Percentiles rank a stretch among this genome's conserved stretches.
phyloP scores from a whole-genome alignment of 2,113 vertebrate species.

The Chaetorhynchus papuensis region DNA sequence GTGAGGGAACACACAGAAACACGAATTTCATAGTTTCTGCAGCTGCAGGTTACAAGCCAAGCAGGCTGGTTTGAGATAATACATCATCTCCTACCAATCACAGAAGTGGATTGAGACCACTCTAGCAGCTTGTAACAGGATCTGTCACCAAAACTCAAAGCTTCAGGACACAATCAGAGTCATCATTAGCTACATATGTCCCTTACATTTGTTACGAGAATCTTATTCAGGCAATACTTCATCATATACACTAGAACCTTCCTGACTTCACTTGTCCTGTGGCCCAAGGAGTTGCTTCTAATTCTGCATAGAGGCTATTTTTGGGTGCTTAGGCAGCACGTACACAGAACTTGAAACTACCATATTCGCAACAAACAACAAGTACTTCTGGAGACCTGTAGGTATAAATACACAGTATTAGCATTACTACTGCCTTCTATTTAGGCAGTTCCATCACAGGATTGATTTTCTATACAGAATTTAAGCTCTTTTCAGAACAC shows the following conservation, averaged over 20 bases:
- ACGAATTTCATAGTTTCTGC: not conserved
- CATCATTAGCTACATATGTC: fast-evolving
- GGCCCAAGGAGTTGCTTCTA: not conserved
- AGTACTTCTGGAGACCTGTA: not conserved
- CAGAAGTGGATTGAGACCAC: not conserved
- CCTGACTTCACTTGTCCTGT: not conserved
- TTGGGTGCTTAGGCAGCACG: not conserved
- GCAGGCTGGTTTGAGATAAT: not conserved
- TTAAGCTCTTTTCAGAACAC: not conserved
- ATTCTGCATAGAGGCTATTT: not conserved
- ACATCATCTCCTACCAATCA: not conserved
- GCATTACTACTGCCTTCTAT: not conserved
- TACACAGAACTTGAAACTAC: not conserved
- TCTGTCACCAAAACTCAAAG: not conserved
- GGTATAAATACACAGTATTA: not conserved
- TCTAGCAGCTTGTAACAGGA: not conserved
- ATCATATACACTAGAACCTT: not conserved
- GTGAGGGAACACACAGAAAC: not conserved
- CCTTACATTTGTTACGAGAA: not conserved
- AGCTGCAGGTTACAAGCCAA: not conserved
- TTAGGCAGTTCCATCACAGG: not conserved
- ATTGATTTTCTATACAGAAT: not conserved
- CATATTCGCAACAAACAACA: not conserved
- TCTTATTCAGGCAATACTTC: not conserved
- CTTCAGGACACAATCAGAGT: not conserved